These are phyloP conservation scores for Drosophila kikkawai DNA, from an alignment of 1,140 invertebrate species.

Conservation along the genomic window DNA sequence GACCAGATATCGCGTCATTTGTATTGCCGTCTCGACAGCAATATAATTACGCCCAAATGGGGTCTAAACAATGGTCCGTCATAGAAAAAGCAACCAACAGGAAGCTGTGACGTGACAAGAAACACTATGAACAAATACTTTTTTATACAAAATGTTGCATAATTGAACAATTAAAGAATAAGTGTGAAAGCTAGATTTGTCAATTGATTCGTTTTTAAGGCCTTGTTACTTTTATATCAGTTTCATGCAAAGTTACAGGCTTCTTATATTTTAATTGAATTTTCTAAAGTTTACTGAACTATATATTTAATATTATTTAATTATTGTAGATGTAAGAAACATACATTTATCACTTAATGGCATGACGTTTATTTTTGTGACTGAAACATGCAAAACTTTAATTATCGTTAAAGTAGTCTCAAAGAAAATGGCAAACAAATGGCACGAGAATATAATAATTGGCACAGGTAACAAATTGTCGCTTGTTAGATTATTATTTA, in stretches of 20 bases:
- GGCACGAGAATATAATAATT: conserved; percentile 14
- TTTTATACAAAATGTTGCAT: conserved; percentile 27
- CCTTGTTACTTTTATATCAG: neutral
- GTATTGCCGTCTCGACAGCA: conserved; percentile 65
- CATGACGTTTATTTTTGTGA: neutral
- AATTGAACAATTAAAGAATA: conserved; percentile 32
- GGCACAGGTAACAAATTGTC: conserved; percentile 16
- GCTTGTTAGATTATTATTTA: neutral
- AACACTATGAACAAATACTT: conserved; percentile 13
- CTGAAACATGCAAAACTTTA: conserved; percentile 53
- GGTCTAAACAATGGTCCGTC: conserved; percentile 55
- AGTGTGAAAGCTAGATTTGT: conserved; percentile 22
- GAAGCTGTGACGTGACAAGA: conserved; percentile 59
- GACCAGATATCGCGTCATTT: conserved; percentile 46
- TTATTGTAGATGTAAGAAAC: neutral
- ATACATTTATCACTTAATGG: neutral
- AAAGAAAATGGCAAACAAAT: conserved; percentile 1
- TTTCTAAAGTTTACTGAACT: neutral
- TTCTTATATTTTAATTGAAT: conserved; percentile 19
- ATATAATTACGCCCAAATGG: conserved; percentile 62
- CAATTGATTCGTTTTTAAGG: neutral
- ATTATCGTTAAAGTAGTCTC: conserved; percentile 32
- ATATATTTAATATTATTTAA: neutral
- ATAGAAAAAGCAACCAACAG: conserved; percentile 45
- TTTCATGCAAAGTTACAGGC: neutral